Conservation (phyloP, 2,888 invertebrate genomes). For the Tinea trinotella region DNA sequence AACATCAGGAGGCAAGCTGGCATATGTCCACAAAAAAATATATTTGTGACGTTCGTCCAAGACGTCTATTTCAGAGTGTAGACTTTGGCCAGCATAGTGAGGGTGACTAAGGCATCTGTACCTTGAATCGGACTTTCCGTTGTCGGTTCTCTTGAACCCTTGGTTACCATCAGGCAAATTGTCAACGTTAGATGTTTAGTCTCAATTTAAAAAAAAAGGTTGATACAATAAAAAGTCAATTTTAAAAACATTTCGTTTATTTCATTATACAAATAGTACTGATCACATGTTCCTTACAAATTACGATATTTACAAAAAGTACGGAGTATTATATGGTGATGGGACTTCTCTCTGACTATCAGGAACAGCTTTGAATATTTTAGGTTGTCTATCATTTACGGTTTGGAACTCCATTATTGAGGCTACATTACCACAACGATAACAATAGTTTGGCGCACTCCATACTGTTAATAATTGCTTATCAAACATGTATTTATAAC, state of each 20-base stretch:
- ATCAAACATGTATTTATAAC: conserved; percentile 98
- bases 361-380: conserved; percentile 96
- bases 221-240: neutral
- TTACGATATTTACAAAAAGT: conserved; percentile 83
- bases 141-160: too few species aligned
- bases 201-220: too few species aligned
- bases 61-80: too few species aligned
- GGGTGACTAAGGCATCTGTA: too few species aligned
- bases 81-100: too few species aligned
- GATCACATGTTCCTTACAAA: neutral
- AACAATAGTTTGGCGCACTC: conserved; percentile 99
- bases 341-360: conserved; percentile 95
- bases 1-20: too few species aligned
- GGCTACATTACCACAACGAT: conserved; percentile 98
- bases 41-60: too few species aligned
- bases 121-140: too few species aligned
- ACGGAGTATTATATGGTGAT: conserved; percentile 92
- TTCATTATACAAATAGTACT: neutral
- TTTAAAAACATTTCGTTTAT: neutral
- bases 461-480: conserved; percentile 97
- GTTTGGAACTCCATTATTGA: conserved; percentile 93
- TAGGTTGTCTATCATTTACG: conserved; percentile 82
- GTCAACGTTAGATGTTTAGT: too few species aligned
- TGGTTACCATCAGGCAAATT: too few species aligned
- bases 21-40: too few species aligned